A percentile compares a stretch with the other conserved stretches of the same genome.
These are phyloP conservation scores for Lutraria rhynchaena DNA, from an alignment of 1,140 invertebrate species.

Conservation along the genomic window DNA sequence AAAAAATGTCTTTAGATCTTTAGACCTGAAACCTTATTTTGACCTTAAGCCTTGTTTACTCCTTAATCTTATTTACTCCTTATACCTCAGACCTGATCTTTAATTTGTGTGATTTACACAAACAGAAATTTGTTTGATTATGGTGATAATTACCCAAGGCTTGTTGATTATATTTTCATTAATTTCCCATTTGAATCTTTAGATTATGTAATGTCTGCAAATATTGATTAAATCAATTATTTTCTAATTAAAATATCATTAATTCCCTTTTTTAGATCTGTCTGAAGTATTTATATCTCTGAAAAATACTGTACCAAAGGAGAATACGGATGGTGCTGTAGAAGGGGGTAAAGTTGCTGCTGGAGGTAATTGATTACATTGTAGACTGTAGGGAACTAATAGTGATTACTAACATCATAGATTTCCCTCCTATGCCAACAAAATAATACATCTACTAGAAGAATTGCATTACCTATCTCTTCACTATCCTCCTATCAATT, in stretches of 20 bases:
- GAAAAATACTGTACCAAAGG: not conserved
- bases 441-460: too few species aligned
- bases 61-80: too few species aligned
- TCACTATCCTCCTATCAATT: too few species aligned
- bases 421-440: too few species aligned
- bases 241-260: not conserved
- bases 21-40: too few species aligned
- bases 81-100: not conserved
- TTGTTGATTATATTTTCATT: not conserved
- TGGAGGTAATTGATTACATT: slow-evolving; percentile 10
- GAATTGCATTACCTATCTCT: too few species aligned
- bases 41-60: too few species aligned
- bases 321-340: not conserved
- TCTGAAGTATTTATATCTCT: slow-evolving; percentile 66
- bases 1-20: too few species aligned
- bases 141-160: too few species aligned
- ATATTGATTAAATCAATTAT: not conserved
- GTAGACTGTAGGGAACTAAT: too few species aligned
- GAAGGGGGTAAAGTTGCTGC: not conserved
- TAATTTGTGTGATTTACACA: not conserved
- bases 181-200: not conserved
- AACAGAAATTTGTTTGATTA: not conserved
- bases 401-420: too few species aligned
- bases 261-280: slow-evolving; percentile 60
- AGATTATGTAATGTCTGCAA: not conserved